Evolutionary conservation across 2,113 vertebrate genomes (phyloP).

Genomic region (Leiothrix lutea): DNA sequence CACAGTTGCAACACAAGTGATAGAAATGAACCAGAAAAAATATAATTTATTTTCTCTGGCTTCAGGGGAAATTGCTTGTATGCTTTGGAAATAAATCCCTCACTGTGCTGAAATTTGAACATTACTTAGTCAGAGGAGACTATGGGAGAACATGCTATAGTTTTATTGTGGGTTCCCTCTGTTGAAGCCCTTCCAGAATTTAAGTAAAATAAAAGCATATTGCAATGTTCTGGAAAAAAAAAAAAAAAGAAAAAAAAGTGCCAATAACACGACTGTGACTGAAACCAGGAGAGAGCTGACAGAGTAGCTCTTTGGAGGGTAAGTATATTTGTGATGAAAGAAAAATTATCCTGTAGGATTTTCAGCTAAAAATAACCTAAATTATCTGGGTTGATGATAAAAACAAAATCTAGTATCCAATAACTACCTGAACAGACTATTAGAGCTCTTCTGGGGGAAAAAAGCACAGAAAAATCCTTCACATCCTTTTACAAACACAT

Average conservation of each 20-base stretch:
- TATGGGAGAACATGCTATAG: background rate
- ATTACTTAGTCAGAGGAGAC: background rate
- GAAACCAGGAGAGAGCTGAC: background rate
- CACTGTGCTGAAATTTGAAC: slow-evolving; percentile 1
- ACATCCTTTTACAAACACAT: background rate
- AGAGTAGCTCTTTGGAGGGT: background rate
- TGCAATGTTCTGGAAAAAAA: background rate
- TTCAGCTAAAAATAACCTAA: background rate
- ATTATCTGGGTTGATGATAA: background rate
- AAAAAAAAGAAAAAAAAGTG: background rate
- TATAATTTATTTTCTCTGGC: background rate
- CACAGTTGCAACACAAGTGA: background rate
- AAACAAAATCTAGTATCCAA: background rate
- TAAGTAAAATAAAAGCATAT: background rate
- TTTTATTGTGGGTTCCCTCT: background rate
- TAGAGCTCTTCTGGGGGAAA: background rate
- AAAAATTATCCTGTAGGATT: background rate
- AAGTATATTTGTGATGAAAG: background rate
- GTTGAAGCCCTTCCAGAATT: background rate
- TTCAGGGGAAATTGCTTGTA: background rate
- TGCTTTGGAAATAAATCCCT: slow-evolving; percentile 28
- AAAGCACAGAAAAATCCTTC: background rate
- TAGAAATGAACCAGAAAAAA: background rate
- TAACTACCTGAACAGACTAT: background rate
- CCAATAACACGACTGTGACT: background rate